These are phyloP conservation scores for Macrosteles quadrilineatus DNA, from an alignment of 1,140 invertebrate genomes.

Conservation along the genomic window DNA sequence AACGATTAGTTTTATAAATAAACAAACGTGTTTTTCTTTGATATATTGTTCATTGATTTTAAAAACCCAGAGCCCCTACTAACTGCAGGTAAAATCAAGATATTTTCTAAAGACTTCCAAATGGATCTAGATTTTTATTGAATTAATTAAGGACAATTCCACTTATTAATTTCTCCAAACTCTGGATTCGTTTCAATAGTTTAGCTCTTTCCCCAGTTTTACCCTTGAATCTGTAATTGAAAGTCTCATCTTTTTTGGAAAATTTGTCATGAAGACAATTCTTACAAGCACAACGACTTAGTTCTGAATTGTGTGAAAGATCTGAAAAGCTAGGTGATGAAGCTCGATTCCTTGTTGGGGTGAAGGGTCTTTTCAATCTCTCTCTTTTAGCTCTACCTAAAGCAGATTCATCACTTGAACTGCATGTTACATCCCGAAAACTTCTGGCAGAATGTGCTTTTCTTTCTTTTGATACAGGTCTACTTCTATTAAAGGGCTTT, in stretches of 20 bases:
- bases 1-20: too few relatives aligned
- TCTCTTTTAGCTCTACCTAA: not conserved
- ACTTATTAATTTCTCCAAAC: conserved; percentile 1
- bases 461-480: not conserved
- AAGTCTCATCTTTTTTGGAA: not conserved
- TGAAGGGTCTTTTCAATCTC: not conserved
- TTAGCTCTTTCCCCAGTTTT: not conserved
- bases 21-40: too few relatives aligned
- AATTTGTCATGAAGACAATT: conserved; percentile 3
- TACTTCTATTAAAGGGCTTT: not conserved
- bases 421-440: not conserved
- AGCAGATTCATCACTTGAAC: not conserved
- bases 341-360: not conserved
- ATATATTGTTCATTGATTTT: too few relatives aligned
- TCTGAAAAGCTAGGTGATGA: not conserved
- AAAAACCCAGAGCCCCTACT: too few relatives aligned
- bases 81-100: too few relatives aligned
- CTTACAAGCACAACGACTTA: conserved; percentile 3
- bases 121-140: too few relatives aligned
- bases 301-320: conserved; percentile 1
- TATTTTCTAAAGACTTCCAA: too few relatives aligned
- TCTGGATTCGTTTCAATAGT: conserved; percentile 7
- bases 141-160: not conserved
- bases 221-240: not conserved
- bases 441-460: not conserved